These are phyloP conservation scores for Stegodyphus dumicola DNA, from an alignment of 1,140 invertebrate species.

Conservation along the genomic window DNA sequence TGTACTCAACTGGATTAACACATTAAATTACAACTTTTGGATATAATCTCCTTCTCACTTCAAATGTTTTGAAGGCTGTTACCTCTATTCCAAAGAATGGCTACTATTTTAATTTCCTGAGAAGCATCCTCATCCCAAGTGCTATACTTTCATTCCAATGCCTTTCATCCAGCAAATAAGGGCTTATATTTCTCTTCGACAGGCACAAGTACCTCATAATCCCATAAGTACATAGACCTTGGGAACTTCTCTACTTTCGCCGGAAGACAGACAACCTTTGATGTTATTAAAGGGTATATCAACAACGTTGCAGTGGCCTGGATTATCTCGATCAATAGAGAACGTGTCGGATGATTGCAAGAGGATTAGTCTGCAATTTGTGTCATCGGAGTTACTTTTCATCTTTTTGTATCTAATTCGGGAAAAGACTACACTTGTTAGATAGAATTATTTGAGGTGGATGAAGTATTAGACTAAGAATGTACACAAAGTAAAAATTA, in stretches of 20 bases:
- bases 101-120: too few relatives aligned
- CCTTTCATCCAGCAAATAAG: background rate
- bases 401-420: background rate
- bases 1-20: too few relatives aligned
- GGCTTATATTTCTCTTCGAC: slow-evolving; percentile 2
- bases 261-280: background rate
- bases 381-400: background rate
- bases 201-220: background rate
- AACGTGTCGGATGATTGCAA: background rate
- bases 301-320: background rate
- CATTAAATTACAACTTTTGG: too few relatives aligned
- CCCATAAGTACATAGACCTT: background rate
- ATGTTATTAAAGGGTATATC: slow-evolving; percentile 17
- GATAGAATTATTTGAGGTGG: too few relatives aligned
- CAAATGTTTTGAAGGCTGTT: too few relatives aligned
- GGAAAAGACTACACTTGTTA: too few relatives aligned
- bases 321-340: slow-evolving; percentile 8
- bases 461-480: too few relatives aligned
- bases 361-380: slow-evolving; percentile 16
- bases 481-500: too few relatives aligned
- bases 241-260: background rate
- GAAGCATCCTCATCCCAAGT: too few relatives aligned
- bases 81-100: too few relatives aligned
- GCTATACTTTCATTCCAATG: background rate
- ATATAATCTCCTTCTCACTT: too few relatives aligned